Evolutionary conservation across 2,113 vertebrate species (phyloP).

Genomic region (Gallinago undulata): DNA sequence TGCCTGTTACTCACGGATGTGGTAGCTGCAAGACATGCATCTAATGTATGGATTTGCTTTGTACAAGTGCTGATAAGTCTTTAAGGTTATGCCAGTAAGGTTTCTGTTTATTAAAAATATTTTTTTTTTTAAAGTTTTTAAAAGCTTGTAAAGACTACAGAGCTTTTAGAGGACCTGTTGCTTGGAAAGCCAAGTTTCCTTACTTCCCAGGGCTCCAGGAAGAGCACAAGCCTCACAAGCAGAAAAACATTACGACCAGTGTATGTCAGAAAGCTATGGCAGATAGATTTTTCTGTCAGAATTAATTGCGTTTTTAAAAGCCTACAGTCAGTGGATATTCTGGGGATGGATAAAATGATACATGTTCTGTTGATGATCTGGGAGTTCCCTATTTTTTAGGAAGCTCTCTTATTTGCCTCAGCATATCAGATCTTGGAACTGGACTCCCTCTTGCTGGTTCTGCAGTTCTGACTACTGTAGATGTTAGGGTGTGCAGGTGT

Average conservation of each 20-base stretch:
- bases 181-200: not conserved
- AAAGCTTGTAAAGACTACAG: not conserved
- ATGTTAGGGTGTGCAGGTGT: not conserved
- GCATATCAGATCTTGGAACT: not conserved
- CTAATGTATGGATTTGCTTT: not conserved
- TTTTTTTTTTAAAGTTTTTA: not conserved
- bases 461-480: not conserved
- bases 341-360: not conserved
- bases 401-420: not conserved
- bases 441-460: not conserved
- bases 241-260: not conserved
- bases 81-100: not conserved
- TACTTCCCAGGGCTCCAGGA: not conserved
- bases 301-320: not conserved
- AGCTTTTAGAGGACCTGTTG: not conserved
- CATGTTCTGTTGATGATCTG: not conserved
- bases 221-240: not conserved
- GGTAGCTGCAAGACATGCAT: not conserved
- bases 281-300: not conserved
- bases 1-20: slow-evolving; percentile 14
- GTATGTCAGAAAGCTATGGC: not conserved
- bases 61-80: not conserved
- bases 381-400: not conserved
- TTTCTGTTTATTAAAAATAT: not conserved
- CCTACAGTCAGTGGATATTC: not conserved